Conservation (phyloP, 2,113 vertebrate species). For the Smithornis capensis region DNA sequence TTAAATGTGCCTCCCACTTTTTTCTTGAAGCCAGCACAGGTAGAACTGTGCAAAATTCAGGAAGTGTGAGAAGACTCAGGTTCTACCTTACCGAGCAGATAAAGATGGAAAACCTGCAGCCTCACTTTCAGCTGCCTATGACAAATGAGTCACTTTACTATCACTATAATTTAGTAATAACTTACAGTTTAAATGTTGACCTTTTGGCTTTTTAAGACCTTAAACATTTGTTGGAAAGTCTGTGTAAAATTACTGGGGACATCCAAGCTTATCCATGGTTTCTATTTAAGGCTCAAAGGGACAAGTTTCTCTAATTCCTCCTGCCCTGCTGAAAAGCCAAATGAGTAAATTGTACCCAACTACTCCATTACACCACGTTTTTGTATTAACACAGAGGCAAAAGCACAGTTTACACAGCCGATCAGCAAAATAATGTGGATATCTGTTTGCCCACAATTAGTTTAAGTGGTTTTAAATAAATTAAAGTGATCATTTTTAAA, state of each 20-base stretch:
- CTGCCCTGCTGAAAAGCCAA: neutral
- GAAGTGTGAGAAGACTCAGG: neutral
- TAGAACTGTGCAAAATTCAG: neutral
- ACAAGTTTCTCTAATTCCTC: neutral
- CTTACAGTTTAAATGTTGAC: neutral
- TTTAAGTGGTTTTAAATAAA: neutral
- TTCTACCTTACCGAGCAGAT: neutral
- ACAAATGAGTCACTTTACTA: neutral
- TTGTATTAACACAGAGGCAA: neutral
- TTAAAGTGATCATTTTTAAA: neutral
- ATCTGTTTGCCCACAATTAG: neutral
- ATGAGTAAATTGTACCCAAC: neutral
- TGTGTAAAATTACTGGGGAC: neutral
- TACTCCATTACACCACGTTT: neutral
- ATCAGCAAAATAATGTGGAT: neutral
- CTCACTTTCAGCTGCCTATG: neutral
- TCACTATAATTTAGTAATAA: neutral
- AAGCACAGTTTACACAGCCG: neutral
- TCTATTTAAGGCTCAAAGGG: neutral
- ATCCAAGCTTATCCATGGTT: neutral
- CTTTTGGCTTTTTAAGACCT: slow-evolving; percentile 1
- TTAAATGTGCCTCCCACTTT: neutral
- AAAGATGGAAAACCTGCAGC: neutral
- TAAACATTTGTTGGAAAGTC: neutral
- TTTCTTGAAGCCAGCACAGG: neutral